Conservation (phyloP, 2,888 invertebrate genomes). For the Amphiduros pacificus region DNA sequence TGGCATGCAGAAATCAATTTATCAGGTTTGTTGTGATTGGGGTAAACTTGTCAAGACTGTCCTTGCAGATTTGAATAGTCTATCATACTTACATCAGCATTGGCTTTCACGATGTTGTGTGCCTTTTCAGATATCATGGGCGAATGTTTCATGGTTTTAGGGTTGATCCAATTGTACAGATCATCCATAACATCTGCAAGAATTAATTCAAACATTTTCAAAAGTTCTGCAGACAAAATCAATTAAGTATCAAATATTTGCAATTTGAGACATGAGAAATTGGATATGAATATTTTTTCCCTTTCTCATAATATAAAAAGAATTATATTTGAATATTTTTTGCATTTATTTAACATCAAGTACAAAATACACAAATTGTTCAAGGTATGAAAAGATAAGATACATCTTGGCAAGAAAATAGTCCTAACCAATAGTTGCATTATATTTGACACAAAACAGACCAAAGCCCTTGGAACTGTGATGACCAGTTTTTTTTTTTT, state of each 20-base stretch:
- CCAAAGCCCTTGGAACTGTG: no score
- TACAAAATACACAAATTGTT: no score
- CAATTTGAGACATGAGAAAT: no score
- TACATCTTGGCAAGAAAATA: no score
- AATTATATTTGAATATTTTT: not conserved
- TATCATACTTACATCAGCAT: constrained; percentile 70
- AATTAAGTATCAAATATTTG: not conserved
- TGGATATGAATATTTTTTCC: no score
- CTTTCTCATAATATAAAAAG: not conserved
- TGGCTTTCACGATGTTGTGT: constrained; percentile 78
- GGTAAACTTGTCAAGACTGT: no score
- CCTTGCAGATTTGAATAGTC: constrained; percentile 5
- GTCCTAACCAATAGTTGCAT: no score
- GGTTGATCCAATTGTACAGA: constrained; percentile 75
- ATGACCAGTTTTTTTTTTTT: no score
- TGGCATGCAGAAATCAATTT: not conserved
- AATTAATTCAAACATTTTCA: constrained; percentile 4
- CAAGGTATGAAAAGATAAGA: no score
- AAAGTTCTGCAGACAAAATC: not conserved
- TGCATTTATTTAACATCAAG: not conserved
- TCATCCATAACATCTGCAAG: constrained; percentile 84
- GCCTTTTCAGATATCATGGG: constrained; percentile 87
- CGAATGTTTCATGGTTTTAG: constrained; percentile 70
- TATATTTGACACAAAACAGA: no score
- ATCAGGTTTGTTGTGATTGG: not conserved